Evolutionary conservation across 1,140 invertebrate genomes (phyloP), one percentile per base, ranked within the genome.

Genomic region (Bombus impatiens): DNA sequence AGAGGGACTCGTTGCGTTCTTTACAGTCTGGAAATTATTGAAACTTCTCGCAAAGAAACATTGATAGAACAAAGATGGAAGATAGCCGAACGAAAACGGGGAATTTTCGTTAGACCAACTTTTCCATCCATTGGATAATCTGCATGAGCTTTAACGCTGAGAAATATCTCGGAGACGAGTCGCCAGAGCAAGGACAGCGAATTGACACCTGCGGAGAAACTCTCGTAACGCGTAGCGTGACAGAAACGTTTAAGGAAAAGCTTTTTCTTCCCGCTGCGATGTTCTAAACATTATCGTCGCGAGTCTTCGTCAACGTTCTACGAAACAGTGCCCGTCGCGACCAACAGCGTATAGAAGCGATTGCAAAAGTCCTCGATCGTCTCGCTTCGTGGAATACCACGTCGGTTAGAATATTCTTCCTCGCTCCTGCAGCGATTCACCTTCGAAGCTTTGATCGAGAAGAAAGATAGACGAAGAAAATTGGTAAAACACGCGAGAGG

Each of bases 171-270:
- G 47, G 5, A 22, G 47, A 22, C 15, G 47, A 47, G 5, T 18
- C 5, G 15, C 5, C 47, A 3, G 47, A 53, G 18, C 18, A 22
- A 53, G 6, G 47, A 53, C 47, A 22, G 5, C 18, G 18, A 53
- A 53, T 22, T 8, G 47, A 2, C 47, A 53, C 5, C 67, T 57
- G 78, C 78, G 44, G 18, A 22, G 62, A 71, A 53, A 80, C 35
- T 70, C 2, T 32, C 40, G 68, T 2, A n/a, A 13, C 40, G 44
- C 28, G 22, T 25, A 28, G 53, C 40, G 53, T 65, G 53, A 42
- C 80, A 76, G 57, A 67, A n/a, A 44, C 59, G 25, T 67, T 82
- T 53, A 53, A 83, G 42, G 59, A 67, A 53, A 83, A 44, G 40
- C 6, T 35, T 67, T n/a, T 32, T 67, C n/a, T 67, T 25, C 3